Evolutionary conservation across 2,888 invertebrate genomes (phyloP), one percentile per base, ranked within the genome.

Genomic region (Elysia crispata): DNA sequence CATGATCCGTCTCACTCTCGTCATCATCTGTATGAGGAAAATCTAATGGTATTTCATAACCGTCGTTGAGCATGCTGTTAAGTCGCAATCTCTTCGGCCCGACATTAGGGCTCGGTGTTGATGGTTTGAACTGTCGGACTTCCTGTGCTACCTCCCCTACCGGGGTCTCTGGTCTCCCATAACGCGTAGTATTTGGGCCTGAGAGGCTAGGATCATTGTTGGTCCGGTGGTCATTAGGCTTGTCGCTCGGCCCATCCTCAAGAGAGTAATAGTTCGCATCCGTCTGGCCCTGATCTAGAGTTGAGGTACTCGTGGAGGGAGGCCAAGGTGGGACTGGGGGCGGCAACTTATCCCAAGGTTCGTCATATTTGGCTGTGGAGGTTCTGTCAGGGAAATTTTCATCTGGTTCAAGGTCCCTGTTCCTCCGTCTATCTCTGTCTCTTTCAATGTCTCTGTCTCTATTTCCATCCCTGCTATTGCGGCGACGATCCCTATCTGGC

Each of bases 341-440:
- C 49, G 28, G 15, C n/a, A 33, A 50, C 0, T n/a, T 60, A 54
- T 77, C 77, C 77, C 77, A 77, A 1, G 77, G 70, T 25, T 67
- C 31, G 0, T 77, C 77, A 41, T 77, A 77, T 15, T 15, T 30
- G 60, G 30, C 60, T 6, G 33, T 3, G 28, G 74, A 33, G n/a
- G n/a, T 60, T 6, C 41, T 41, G 41, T 41, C 41, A 6, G 41
- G 41, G 41, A 41, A 11, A 41, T 60, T 25, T 25, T 60, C 15
- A 23, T 3, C 6, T 60, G 6, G n/a, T n/a, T 60, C 60, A 23
- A 15, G 25, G 28, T 30, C n/a, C 8, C 13, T 67, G 28, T 30
- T 15, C 6, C 67, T 28, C 1, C 30, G 18, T 25, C 30, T 67
- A 67, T 67, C 30, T 28, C 6, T 67, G 30, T 30, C 1, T 28